These are phyloP conservation scores for Epizoanthus stellaris DNA, from an alignment of 92 coral and sea anemone genomes.

Conservation along the genomic window DNA sequence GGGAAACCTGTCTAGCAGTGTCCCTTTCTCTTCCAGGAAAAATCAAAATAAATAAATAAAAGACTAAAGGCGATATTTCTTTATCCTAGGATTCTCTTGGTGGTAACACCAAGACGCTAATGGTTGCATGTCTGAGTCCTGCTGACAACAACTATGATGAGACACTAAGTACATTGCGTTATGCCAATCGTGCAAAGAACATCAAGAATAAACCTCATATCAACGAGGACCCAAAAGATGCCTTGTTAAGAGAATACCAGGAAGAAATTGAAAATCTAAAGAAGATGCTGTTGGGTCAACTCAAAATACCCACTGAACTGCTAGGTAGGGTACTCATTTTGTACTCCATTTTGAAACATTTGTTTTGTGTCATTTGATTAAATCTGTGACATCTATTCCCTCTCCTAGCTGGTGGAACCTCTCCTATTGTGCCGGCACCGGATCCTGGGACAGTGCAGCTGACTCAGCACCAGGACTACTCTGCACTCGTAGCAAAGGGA, in stretches of 20 bases:
- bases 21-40: not conserved
- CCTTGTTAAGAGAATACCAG: conserved; percentile 85
- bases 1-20: too few relatives aligned
- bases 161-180: conserved; percentile 92
- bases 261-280: conserved; percentile 92
- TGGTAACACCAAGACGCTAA: conserved; percentile 93
- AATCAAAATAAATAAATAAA: not conserved
- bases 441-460: conserved; percentile 56
- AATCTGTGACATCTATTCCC: not conserved
- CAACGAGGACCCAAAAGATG: conserved; percentile 98
- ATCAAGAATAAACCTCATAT: conserved; percentile 98
- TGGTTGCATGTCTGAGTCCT: conserved; percentile 99
- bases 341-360: too few relatives aligned
- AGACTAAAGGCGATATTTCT: not conserved
- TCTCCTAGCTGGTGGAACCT: conserved; percentile 20
- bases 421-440: conserved; percentile 46
- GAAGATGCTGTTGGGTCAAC: conserved; percentile 92
- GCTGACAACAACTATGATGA: conserved; percentile 99
- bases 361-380: too few relatives aligned
- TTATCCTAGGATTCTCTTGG: conserved; percentile 85
- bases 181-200: conserved; percentile 98
- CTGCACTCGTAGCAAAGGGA: conserved; percentile 73
- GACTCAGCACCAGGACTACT: conserved; percentile 62
- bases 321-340: conserved; percentile 30
- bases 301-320: conserved; percentile 86